phyloP scores from a whole-genome alignment of 2,113 vertebrate species.

The Oncorhynchus tshawytscha region DNA sequence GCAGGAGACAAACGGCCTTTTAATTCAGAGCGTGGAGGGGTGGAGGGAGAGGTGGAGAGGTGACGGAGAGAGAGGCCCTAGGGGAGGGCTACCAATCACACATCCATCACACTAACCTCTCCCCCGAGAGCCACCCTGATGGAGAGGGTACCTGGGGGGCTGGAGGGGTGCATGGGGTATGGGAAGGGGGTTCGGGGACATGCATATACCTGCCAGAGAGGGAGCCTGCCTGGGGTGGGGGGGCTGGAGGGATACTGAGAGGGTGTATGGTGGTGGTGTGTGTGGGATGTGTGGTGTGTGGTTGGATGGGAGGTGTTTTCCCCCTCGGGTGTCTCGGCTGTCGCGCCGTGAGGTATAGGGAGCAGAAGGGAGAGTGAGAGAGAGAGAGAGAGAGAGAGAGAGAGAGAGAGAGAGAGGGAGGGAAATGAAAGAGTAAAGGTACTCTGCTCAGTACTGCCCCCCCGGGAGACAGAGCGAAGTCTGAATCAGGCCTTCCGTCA shows the following conservation, averaged over 20 bases:
- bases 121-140: slow-evolving; percentile 67
- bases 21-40: slow-evolving; percentile 79
- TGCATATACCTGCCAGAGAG: slow-evolving; percentile 4
- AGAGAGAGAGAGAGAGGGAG: not conserved
- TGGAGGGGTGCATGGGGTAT: slow-evolving; percentile 28
- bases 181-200: not conserved
- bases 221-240: not conserved
- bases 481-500: not conserved
- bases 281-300: not conserved
- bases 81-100: slow-evolving; percentile 80
- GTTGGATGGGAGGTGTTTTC: not conserved
- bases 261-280: not conserved
- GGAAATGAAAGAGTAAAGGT: not conserved
- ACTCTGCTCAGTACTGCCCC: too few relatives aligned
- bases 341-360: not conserved
- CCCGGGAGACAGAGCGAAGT: not conserved
- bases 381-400: not conserved
- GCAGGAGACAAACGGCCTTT: slow-evolving; percentile 82
- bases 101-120: slow-evolving; percentile 81
- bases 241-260: not conserved
- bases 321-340: not conserved
- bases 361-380: not conserved
- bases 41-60: slow-evolving; percentile 77
- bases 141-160: slow-evolving; percentile 64
- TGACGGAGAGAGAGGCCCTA: slow-evolving; percentile 76